Percentiles rank a stretch among this genome's conserved stretches.
Conservation (phyloP, 2,797 vertebrate species). For the Tamandua tetradactyla region DNA sequence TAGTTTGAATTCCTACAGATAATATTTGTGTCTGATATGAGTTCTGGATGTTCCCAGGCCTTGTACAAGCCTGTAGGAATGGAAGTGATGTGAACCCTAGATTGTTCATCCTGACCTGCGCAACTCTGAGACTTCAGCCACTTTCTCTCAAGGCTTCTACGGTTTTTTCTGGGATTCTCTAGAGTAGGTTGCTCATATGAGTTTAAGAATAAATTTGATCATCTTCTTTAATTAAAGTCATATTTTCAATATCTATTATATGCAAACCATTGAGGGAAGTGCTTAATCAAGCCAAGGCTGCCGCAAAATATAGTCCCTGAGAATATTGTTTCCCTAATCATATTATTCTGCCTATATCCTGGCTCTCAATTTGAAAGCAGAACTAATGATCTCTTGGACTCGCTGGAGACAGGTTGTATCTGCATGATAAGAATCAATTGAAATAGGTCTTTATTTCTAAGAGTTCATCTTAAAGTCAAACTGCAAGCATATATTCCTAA, state of each 20-base stretch:
- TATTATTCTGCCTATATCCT: background rate
- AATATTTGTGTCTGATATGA: background rate
- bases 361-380: background rate
- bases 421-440: background rate
- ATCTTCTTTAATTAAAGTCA: background rate
- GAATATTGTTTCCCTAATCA: background rate
- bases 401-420: background rate
- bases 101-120: background rate
- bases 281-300: background rate
- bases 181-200: background rate
- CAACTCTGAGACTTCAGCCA: background rate
- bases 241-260: background rate
- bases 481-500: background rate
- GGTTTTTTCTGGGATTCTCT: background rate
- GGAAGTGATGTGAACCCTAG: background rate
- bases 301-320: background rate
- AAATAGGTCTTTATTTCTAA: constrained; percentile 9
- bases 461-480: constrained; percentile 22
- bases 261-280: background rate
- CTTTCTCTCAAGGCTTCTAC: background rate
- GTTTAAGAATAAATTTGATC: background rate
- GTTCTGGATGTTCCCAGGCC: background rate
- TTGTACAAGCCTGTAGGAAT: background rate
- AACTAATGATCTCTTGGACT: background rate
- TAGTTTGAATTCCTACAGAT: background rate